A percentile compares a stretch with the other conserved stretches of the same genome.
Evolutionary conservation across 2,113 vertebrate species (phyloP).

Genomic region (Cromileptes altivelis): DNA sequence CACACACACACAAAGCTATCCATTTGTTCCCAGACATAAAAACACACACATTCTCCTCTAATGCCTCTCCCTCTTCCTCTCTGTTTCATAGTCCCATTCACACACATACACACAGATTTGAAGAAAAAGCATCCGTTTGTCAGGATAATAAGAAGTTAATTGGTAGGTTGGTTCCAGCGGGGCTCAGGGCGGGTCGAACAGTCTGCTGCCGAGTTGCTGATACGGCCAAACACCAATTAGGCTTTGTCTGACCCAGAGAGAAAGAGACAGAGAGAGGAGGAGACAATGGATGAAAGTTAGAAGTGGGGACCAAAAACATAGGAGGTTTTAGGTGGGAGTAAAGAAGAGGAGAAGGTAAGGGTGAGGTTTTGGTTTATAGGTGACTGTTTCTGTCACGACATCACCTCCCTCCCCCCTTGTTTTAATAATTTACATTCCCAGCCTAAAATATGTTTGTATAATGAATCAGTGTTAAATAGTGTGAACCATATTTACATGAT

Average conservation of each 20-base stretch:
- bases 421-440: not conserved
- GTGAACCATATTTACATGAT: conserved; percentile 6
- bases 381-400: not conserved
- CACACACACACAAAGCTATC: not conserved
- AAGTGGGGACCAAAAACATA: not conserved
- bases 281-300: not conserved
- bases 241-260: conserved; percentile 17
- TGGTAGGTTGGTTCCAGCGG: conserved; percentile 37
- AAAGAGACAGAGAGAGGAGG: no score
- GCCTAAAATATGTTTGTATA: not conserved
- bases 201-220: conserved; percentile 40
- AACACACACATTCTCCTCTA: not conserved
- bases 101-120: conserved; percentile 1
- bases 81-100: not conserved
- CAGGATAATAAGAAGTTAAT: conserved; percentile 50
- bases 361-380: not conserved
- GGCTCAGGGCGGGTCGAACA: conserved; percentile 16
- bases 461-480: conserved; percentile 3
- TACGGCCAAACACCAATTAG: conserved; percentile 65
- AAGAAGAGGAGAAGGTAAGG: no score
- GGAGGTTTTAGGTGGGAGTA: not conserved
- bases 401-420: not conserved
- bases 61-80: not conserved
- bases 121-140: conserved; percentile 26
- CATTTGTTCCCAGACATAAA: not conserved